Conservation (phyloP, 2,888 invertebrate species). For the Drosophila stalkeri region DNA sequence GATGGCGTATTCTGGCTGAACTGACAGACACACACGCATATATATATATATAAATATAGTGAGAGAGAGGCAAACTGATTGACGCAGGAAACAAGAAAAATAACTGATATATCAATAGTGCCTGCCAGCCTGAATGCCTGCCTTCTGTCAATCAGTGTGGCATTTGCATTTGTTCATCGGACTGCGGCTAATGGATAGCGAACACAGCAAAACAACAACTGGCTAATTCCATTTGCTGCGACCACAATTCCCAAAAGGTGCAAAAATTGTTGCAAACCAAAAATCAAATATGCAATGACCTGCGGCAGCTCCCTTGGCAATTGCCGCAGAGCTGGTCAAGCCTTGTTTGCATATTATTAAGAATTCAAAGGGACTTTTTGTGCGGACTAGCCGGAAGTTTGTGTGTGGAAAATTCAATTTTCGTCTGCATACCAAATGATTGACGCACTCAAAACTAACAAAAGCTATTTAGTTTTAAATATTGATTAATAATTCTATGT, state of each 20-base stretch:
- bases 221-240: constrained; percentile 68
- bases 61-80: constrained; percentile 2
- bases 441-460: background rate
- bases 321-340: constrained; percentile 38
- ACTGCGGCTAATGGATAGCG: constrained; percentile 38
- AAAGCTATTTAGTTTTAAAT: background rate
- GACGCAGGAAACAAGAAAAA: background rate
- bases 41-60: background rate
- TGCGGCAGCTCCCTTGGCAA: constrained; percentile 36
- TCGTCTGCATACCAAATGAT: constrained; percentile 16
- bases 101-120: constrained; percentile 48
- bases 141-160: constrained; percentile 44
- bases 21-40: constrained; percentile 20
- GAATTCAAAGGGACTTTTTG: constrained; percentile 28
- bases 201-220: constrained; percentile 35
- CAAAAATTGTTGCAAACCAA: constrained; percentile 58
- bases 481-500: constrained; percentile 18
- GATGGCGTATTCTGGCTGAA: constrained; percentile 17
- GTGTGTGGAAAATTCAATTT: constrained; percentile 28
- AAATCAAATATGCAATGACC: constrained; percentile 69
- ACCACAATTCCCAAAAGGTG: constrained; percentile 55
- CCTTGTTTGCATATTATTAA: constrained; percentile 68
- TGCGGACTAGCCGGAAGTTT: background rate
- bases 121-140: constrained; percentile 4
- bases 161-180: constrained; percentile 46